A percentile compares a stretch with the other conserved stretches of the same genome.
phyloP scores from a whole-genome alignment of 2,113 vertebrate species.

The Lontra canadensis region DNA sequence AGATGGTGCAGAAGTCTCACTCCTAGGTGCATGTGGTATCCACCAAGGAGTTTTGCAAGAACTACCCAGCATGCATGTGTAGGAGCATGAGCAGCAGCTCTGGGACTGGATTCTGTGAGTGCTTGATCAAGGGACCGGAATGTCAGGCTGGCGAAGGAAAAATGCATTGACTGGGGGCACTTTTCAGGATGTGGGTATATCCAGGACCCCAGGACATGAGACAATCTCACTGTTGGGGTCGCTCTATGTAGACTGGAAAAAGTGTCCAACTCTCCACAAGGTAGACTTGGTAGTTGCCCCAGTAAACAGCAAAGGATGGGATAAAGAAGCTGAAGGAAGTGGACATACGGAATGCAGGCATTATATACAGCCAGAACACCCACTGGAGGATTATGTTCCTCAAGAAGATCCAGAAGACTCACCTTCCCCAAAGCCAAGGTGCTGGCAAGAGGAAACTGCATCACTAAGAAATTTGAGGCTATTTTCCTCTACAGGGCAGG shows the following conservation, averaged over 20 bases:
- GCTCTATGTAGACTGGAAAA: neutral
- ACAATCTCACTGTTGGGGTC: neutral
- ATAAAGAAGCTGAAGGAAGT: neutral
- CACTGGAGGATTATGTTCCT: neutral
- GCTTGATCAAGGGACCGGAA: too few relatives aligned
- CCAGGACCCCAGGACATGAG: too few relatives aligned
- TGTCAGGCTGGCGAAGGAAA: too few relatives aligned
- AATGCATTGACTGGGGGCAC: too few relatives aligned
- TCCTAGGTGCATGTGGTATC: too few relatives aligned
- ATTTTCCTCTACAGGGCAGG: neutral
- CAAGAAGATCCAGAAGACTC: neutral
- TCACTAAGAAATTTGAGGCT: neutral
- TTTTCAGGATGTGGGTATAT: too few relatives aligned
- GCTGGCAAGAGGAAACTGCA: neutral
- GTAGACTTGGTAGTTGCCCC: neutral
- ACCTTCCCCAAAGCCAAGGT: neutral
- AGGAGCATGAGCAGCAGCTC: too few relatives aligned
- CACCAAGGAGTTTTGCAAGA: too few relatives aligned
- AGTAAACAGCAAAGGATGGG: neutral
- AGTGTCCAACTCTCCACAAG: neutral
- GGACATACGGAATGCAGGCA: neutral
- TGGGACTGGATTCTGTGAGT: too few relatives aligned
- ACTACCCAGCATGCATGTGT: too few relatives aligned
- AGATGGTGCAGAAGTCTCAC: too few relatives aligned
- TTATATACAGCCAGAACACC: neutral